Evolutionary conservation across 2,797 vertebrate genomes (phyloP), one percentile per base, ranked within the genome.

Genomic region (Phataginus tricuspis): DNA sequence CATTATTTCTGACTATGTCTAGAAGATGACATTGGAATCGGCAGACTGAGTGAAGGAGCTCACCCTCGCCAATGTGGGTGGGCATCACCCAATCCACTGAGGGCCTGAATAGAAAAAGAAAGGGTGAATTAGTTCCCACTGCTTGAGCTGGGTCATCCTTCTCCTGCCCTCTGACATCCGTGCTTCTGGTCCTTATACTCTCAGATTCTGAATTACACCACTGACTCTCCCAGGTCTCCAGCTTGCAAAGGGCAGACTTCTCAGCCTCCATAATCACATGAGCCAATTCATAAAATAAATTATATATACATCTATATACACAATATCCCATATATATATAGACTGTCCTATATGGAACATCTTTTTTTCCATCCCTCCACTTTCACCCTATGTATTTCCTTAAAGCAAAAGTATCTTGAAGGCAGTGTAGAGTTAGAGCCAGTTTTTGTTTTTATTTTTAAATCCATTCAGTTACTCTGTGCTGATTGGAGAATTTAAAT

Each of bases 31-130:
- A 4, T 55, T 68, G n/a, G 9, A 68, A 25, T 83, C 29, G 25
- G 21, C 10, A 72, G 23, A 68, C 71, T 66, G 15, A 61, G 64
- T 63, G 42, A 86, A 80, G 27, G 68, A 64, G 21, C 37, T 78
- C 3, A 29, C 19, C 15, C 25, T 42, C 34, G 7, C 21, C 63
- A 16, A 0, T 3, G 7, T 10, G 2, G 9, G 12, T 15, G 2
- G 64, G 16, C 39, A 59, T 53, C 19, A 0, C 11, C 6, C 13
- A 27, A 15, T 71, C 69, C 21, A 25, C 0, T 0, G 9, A 63
- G 18, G 34, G 19, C 14, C 23, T 42, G 51, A 66, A 13, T 4
- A 71, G 61, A 61, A 39, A 9, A 42, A 96, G 55, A 29, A 86
- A 86, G n/a, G 31, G 12, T 4, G 7, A 4, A 19, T 57, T 37